These are phyloP conservation scores for Strix occidentalis DNA, from an alignment of 2,797 vertebrate genomes.

Conservation along the genomic window DNA sequence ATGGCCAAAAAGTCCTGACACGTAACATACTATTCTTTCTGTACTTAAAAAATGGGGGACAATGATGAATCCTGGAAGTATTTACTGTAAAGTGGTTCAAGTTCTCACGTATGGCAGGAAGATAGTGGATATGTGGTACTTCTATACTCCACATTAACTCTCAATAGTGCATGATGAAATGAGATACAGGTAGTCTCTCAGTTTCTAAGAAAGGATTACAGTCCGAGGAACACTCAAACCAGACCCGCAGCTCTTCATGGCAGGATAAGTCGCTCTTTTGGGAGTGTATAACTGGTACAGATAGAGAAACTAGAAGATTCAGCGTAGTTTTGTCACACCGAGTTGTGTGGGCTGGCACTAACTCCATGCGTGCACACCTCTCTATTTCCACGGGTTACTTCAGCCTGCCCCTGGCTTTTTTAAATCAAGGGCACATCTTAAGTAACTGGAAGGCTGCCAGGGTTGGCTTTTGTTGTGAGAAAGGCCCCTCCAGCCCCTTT, in stretches of 20 bases:
- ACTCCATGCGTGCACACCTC: neutral
- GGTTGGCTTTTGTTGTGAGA: neutral
- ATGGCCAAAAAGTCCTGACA: neutral
- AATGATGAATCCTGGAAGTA: neutral
- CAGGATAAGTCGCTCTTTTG: neutral
- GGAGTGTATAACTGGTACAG: neutral
- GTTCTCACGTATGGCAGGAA: neutral
- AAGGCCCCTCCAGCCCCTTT: neutral
- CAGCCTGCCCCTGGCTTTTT: neutral
- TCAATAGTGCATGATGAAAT: neutral
- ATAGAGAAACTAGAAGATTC: neutral
- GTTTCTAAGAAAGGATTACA: neutral
- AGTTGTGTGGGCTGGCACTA: neutral
- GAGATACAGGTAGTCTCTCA: neutral
- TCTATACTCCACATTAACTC: neutral
- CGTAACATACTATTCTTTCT: neutral
- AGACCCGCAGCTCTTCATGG: neutral
- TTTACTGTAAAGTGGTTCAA: neutral
- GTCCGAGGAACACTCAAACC: neutral
- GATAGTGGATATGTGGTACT: neutral
- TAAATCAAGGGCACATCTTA: neutral
- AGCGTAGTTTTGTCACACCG: accelerated
- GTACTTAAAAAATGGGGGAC: neutral
- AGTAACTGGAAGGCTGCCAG: neutral
- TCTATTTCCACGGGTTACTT: neutral